Base-by-base conservation (phyloP, 2,797 vertebrate species). In the Petrocephalus sullivani region DNA sequence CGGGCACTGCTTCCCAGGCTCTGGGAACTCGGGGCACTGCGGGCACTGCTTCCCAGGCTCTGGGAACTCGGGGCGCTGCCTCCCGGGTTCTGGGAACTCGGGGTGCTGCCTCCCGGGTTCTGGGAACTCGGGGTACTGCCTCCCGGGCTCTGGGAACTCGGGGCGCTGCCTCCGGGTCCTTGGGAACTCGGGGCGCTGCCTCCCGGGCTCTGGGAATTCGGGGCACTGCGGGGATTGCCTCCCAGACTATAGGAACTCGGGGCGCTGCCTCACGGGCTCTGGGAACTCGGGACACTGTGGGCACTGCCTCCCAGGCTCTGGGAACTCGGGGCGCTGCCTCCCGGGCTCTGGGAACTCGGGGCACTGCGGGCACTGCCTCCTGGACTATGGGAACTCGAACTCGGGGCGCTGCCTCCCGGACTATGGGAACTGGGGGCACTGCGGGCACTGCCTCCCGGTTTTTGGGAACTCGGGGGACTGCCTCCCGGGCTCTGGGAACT, bases 381-480 rank as follows among this genome's bases (percentile, higher is more conserved):
- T 10, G 19, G 37, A 10, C 64, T 87, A 21, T 75, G 2, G 60
- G 67, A 54, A 2, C 37, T 41, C 37, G 2, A 87, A 75, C 61
- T 75, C 9, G 33, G 37, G 33, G 33, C 8, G 9, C 86, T 54
- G 86, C n/a, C 61, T 75, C 21, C 53, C n/a, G 19, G 37, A 10
- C 64, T 87, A 21, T 75, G 2, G 60, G 67, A 54, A 28, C 28
- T 28, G 0, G 28, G 28, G 28, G 28, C 28, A 28, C 28, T 28
- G 28, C 28, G 28, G 1, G 28, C 28, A 28, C 28, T 28, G 28
- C 37, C 37, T 41, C 1, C 37, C 37, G 3, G 28, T 61, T 49
- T 61, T 21, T 87, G 86, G 51, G 86, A 87, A 75, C 61, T 75
- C 9, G 51, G 37, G 33, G n/a, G 3, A 19, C 86, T 54, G 86